phyloP scores from a whole-genome alignment of 2,888 invertebrate genomes.

The Sarcophaga caerulescens region DNA sequence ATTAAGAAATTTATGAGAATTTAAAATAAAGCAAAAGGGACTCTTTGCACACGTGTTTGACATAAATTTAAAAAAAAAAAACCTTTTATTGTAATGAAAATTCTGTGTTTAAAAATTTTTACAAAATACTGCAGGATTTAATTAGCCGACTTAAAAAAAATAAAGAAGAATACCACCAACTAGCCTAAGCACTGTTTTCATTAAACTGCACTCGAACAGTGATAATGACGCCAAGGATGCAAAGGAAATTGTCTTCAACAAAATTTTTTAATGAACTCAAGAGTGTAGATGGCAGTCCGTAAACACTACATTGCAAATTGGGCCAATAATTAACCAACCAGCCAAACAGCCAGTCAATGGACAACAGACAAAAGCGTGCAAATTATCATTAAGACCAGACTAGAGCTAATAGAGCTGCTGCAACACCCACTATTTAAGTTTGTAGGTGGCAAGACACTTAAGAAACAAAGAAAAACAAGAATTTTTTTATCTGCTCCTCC shows the following conservation, averaged over 20 bases:
- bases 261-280: neutral
- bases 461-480: neutral
- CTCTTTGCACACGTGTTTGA: conserved; percentile 32
- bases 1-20: conserved; percentile 40
- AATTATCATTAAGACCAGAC: neutral
- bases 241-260: neutral
- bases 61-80: neutral
- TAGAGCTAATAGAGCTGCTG: neutral
- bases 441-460: neutral
- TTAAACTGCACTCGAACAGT: neutral
- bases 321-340: neutral
- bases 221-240: neutral
- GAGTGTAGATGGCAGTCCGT: too few species aligned
- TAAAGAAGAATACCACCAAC: neutral
- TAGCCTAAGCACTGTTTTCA: neutral
- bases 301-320: conserved; percentile 28
- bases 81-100: neutral
- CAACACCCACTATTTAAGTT: neutral
- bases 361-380: neutral
- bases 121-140: neutral
- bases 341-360: too few species aligned
- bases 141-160: neutral
- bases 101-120: too few species aligned
- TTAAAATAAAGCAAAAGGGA: conserved; percentile 19
- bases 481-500: neutral